Evolutionary conservation across 2,797 vertebrate species (phyloP).

Genomic region (Rhincodon typus): DNA sequence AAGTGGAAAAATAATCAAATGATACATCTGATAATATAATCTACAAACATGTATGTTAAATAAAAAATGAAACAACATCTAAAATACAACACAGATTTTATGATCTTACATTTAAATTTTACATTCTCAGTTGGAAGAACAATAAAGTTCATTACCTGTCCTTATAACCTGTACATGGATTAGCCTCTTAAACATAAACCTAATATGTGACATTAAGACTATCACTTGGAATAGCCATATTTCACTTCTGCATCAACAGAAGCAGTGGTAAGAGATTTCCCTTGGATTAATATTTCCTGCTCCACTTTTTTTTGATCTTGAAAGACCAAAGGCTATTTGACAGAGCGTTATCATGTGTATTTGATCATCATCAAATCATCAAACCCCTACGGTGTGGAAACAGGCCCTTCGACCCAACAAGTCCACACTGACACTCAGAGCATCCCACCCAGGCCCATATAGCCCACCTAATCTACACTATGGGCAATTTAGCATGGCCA

Average conservation of each 20-base stretch:
- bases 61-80: neutral
- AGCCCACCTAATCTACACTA: no score
- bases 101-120: neutral
- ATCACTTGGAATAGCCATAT: neutral
- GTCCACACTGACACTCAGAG: no score
- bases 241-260: neutral
- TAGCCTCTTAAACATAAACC: neutral
- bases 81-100: neutral
- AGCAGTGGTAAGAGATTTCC: neutral
- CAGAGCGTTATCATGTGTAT: neutral
- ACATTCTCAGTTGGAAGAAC: neutral
- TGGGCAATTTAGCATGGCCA: no score
- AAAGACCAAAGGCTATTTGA: conserved; percentile 9
- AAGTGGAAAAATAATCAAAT: neutral
- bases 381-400: no score
- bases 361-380: neutral
- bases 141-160: neutral
- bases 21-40: neutral
- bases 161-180: neutral
- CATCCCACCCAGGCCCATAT: no score
- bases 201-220: neutral
- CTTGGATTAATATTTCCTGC: neutral
- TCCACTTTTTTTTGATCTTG: neutral
- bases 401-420: no score
- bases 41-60: neutral